Conservation (phyloP, 2,113 vertebrate genomes). For the Penelope pileata region DNA sequence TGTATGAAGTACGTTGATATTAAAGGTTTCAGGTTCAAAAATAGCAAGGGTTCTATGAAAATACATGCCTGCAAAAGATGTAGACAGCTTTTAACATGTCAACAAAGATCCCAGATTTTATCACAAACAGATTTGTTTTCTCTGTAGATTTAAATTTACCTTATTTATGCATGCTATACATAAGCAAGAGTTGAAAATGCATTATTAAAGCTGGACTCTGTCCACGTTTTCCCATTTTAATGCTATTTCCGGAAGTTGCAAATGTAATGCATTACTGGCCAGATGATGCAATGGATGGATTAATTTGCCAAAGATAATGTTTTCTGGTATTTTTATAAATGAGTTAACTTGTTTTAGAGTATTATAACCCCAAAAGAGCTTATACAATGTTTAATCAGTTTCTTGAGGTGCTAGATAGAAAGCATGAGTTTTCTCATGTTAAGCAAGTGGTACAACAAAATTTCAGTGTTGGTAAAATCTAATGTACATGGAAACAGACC, state of each 20-base stretch:
- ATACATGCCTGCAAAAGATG: background rate
- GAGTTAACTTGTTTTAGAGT: background rate
- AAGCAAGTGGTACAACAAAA: background rate
- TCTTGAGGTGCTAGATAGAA: background rate
- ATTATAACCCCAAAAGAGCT: background rate
- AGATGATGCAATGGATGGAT: background rate
- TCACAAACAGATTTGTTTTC: background rate
- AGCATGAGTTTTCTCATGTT: background rate
- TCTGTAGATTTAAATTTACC: background rate
- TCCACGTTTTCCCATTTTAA: background rate
- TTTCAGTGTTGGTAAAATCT: background rate
- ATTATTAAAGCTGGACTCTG: background rate
- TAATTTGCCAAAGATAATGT: background rate
- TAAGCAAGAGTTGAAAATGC: background rate
- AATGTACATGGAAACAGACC: background rate
- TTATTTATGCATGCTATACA: background rate
- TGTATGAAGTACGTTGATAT: background rate
- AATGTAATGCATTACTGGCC: background rate
- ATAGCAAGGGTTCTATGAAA: background rate
- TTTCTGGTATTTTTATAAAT: background rate
- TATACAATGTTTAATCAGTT: background rate
- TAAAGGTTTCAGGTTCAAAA: background rate
- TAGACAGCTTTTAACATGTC: background rate
- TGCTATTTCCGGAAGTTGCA: background rate
- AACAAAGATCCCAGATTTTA: background rate